Evolutionary conservation across 2,888 invertebrate genomes (phyloP).

Genomic region (Ectemnius cavifrons): DNA sequence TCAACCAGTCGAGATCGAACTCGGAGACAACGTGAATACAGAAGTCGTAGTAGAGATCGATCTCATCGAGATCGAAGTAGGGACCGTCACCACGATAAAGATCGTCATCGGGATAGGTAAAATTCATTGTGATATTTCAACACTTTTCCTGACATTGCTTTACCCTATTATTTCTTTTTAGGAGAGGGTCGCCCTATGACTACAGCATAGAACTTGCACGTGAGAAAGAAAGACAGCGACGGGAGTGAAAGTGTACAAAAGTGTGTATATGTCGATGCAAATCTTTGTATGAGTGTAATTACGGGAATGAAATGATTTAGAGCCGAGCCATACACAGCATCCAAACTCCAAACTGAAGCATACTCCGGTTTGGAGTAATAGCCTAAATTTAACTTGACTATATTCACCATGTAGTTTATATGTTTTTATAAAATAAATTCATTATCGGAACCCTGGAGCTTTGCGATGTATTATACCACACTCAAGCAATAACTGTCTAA

Average conservation of each 20-base stretch:
- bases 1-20: slow-evolving; percentile 70
- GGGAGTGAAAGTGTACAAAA: slow-evolving; percentile 61
- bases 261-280: slow-evolving; percentile 55
- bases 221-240: slow-evolving; percentile 77
- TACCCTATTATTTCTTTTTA: slow-evolving; percentile 50
- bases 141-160: neutral
- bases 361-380: slow-evolving; percentile 56
- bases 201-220: slow-evolving; percentile 75
- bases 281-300: slow-evolving; percentile 69
- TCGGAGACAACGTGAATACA: slow-evolving; percentile 73
- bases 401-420: slow-evolving; percentile 73
- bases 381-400: slow-evolving; percentile 68
- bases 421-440: slow-evolving; percentile 75
- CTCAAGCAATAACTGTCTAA: too few relatives aligned
- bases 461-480: too few relatives aligned
- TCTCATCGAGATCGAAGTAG: slow-evolving; percentile 71
- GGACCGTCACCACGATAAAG: slow-evolving; percentile 72
- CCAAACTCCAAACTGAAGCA: slow-evolving; percentile 50
- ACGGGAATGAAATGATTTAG: slow-evolving; percentile 61
- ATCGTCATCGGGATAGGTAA: slow-evolving; percentile 74
- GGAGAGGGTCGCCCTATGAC: slow-evolving; percentile 72
- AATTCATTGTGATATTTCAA: neutral
- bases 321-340: slow-evolving; percentile 71
- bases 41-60: slow-evolving; percentile 75
- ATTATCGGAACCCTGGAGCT: slow-evolving; percentile 18